These are phyloP conservation scores for Spilarctia lutea DNA, from an alignment of 2,888 invertebrate species.

Conservation along the genomic window DNA sequence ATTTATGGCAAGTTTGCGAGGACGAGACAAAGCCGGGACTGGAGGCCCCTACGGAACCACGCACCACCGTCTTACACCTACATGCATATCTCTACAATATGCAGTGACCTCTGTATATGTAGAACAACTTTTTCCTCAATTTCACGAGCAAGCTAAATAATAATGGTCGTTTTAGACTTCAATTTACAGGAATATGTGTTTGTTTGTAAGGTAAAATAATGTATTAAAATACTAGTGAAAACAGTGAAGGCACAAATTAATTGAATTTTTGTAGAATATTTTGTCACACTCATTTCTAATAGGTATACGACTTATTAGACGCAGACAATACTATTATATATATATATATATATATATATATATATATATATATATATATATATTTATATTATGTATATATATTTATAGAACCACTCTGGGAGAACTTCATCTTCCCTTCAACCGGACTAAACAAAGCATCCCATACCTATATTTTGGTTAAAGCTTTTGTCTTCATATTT, in stretches of 20 bases:
- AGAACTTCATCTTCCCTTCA: background rate
- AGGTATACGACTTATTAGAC: too few relatives aligned
- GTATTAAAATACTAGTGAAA: background rate
- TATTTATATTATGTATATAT: too few relatives aligned
- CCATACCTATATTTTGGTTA: background rate
- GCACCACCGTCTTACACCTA: slow-evolving; percentile 43
- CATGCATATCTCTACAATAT: slow-evolving; percentile 64
- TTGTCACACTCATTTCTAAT: background rate
- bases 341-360: too few relatives aligned
- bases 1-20: slow-evolving; percentile 87
- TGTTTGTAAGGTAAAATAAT: background rate
- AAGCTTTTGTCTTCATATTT: background rate
- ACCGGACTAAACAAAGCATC: background rate
- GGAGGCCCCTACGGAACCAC: slow-evolving; percentile 63
- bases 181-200: background rate
- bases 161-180: background rate
- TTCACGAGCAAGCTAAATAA: slow-evolving; percentile 22
- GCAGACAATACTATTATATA: background rate
- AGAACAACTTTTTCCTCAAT: slow-evolving; percentile 47
- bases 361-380: too few relatives aligned
- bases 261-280: background rate
- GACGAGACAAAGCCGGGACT: slow-evolving; percentile 80
- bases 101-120: slow-evolving; percentile 51
- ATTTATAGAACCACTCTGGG: too few relatives aligned
- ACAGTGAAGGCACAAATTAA: background rate